Percentiles rank a stretch among this genome's conserved stretches.
Conservation (phyloP, 2,888 invertebrate species). For the Agrochola litura region DNA sequence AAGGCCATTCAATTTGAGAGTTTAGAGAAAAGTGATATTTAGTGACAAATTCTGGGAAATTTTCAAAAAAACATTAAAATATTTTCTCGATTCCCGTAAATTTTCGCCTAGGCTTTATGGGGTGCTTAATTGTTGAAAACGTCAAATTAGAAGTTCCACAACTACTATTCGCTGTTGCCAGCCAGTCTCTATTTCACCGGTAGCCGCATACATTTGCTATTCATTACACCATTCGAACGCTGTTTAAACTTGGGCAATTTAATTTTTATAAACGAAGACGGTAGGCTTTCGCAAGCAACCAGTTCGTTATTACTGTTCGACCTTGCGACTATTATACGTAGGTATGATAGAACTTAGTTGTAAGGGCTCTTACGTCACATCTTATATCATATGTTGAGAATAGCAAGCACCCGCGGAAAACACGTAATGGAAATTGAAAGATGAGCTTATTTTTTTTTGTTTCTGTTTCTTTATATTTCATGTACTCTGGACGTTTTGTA, state of each 20-base stretch:
- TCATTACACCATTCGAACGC: constrained; percentile 47
- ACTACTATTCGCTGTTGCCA: not conserved
- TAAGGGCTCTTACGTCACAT: constrained; percentile 30
- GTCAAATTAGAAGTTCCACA: not conserved
- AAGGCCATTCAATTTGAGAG: no score
- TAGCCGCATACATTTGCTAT: constrained; percentile 33
- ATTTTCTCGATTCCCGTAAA: no score
- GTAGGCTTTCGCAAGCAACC: constrained; percentile 54
- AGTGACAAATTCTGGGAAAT: no score
- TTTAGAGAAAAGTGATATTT: no score
- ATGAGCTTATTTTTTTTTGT: no score
- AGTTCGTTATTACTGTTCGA: constrained; percentile 34
- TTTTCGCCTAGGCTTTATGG: no score
- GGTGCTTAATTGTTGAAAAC: no score
- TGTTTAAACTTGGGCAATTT: constrained; percentile 60
- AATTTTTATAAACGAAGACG: constrained; percentile 59
- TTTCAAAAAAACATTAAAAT: no score
- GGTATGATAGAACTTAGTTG: constrained; percentile 14
- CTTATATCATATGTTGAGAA: constrained; percentile 4
- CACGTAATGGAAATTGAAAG: not conserved
- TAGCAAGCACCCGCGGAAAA: no score
- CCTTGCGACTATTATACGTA: constrained; percentile 51
- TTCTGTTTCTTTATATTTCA: no score
- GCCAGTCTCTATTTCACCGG: constrained; percentile 7
- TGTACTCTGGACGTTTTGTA: no score